A percentile compares a stretch with the other conserved stretches of the same genome.
phyloP scores from a whole-genome alignment of 2,888 invertebrate species.

The Drosophila kuntzei region DNA sequence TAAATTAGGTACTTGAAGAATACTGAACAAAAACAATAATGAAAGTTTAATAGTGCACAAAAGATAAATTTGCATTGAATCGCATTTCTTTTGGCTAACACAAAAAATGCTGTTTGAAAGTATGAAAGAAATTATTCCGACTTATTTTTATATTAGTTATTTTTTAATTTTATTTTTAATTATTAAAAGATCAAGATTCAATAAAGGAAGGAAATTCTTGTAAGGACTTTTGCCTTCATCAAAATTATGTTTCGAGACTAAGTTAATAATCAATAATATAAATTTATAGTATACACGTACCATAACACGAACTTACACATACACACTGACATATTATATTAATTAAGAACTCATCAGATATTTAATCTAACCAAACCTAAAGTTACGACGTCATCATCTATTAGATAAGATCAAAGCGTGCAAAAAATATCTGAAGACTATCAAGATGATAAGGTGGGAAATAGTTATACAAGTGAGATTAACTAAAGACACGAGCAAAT shows the following conservation, averaged over 20 bases:
- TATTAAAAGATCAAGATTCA: no score
- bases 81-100: no score
- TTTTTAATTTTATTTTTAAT: no score
- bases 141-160: no score
- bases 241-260: neutral
- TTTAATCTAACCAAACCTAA: neutral
- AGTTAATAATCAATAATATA: neutral
- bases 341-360: no score
- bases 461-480: conserved; percentile 20
- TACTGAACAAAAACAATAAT: no score
- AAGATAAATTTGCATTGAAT: no score
- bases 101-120: no score
- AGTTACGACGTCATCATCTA: conserved; percentile 11
- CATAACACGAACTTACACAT: neutral
- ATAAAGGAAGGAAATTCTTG: neutral
- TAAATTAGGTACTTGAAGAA: no score
- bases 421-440: neutral
- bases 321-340: no score
- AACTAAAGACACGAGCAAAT: neutral
- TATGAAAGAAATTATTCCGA: no score
- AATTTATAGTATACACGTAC: neutral
- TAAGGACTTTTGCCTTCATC: conserved; percentile 1
- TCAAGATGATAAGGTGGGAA: conserved; percentile 32
- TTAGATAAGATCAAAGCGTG: conserved; percentile 17
- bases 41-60: no score